Evolutionary conservation across 2,888 invertebrate species (phyloP), one percentile per base, ranked within the genome.

Genomic region (Diaperis boleti): DNA sequence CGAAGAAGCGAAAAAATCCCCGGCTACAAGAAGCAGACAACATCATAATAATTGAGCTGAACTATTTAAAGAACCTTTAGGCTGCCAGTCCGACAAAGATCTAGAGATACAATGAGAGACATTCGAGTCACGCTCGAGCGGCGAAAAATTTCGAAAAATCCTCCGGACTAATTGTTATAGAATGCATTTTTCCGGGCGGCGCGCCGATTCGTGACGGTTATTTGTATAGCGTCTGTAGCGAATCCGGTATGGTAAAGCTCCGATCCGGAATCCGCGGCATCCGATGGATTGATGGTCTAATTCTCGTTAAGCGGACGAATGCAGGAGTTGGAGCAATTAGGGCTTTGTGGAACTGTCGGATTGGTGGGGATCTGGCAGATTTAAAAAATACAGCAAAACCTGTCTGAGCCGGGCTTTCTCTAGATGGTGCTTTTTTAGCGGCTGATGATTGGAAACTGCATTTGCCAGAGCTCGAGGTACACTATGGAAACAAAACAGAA

Each of bases 201-300:
- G n/a, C n/a, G 17, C 37, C n/a, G 20, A 50, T 52, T 52, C 11
- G 52, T 17, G 52, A 22, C 39, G 52, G 52, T 37, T 52, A 52
- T 52, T 52, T 14, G 35, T 17, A 18, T 18, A 18, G 35, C 50
- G 37, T 29, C 50, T 52, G 52, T 39, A 39, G 20, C 52, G 29
- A 52, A 52, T 52, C 52, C 14, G 52, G 52, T 39, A 52, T 52
- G 52, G 52, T 26, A 39, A 52, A 52, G 52, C 20, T 37, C 39
- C 14, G 13, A 37, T 20, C 22, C 11, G 45, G 45, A 35, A 57
- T 57, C 22, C 31, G 26, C 4, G 45, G 57, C 13, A 57, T 57
- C 13, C 26, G 45, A 20, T 18, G 44, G 33, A 56, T 56, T 22
- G 26, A 56, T 47, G 57, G 35, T 57, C 57, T 47, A 57, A 45